Evolutionary conservation across 1,140 invertebrate genomes (phyloP).

Genomic region (Zaprionus gabonicus): DNA sequence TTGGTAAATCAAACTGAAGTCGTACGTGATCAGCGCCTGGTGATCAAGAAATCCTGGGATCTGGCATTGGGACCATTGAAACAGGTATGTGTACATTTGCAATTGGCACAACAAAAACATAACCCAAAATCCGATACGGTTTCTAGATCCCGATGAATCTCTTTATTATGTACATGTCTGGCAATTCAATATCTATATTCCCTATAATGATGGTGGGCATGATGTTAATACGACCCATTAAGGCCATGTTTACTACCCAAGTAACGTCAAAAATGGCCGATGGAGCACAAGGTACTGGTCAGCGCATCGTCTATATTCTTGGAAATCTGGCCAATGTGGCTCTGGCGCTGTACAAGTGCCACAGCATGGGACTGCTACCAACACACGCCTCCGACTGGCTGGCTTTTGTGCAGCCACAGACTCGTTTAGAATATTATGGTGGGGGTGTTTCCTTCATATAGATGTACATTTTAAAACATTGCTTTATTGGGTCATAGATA

Average conservation of each 20-base stretch:
- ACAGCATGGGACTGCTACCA: constrained; percentile 98
- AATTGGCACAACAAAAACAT: not conserved
- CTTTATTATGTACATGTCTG: constrained; percentile 99
- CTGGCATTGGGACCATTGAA: constrained; percentile 95
- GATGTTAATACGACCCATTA: constrained; percentile 97
- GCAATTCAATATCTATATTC: constrained; percentile 99
- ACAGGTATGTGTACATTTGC: constrained; percentile 46
- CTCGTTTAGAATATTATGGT: constrained; percentile 93
- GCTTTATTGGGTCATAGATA: constrained; percentile 67
- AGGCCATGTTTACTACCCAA: constrained; percentile 96
- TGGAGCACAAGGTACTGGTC: constrained; percentile 94
- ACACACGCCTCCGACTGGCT: constrained; percentile 99
- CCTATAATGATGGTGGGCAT: constrained; percentile 99
- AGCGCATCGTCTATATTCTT: constrained; percentile 97
- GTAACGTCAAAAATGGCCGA: constrained; percentile 98
- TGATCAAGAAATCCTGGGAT: constrained; percentile 99
- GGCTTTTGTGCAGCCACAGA: constrained; percentile 97
- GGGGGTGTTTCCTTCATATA: constrained; percentile 90
- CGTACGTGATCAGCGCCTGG: constrained; percentile 91
- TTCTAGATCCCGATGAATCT: constrained; percentile 96
- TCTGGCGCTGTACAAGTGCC: constrained; percentile 98
- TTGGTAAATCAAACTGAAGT: constrained; percentile 90
- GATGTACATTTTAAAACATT: constrained; percentile 39
- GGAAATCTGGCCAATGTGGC: constrained; percentile 97
- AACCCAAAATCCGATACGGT: constrained; percentile 20